These are phyloP conservation scores for Ciconia nigra DNA, from an alignment of 2,797 vertebrate species.

Conservation along the genomic window DNA sequence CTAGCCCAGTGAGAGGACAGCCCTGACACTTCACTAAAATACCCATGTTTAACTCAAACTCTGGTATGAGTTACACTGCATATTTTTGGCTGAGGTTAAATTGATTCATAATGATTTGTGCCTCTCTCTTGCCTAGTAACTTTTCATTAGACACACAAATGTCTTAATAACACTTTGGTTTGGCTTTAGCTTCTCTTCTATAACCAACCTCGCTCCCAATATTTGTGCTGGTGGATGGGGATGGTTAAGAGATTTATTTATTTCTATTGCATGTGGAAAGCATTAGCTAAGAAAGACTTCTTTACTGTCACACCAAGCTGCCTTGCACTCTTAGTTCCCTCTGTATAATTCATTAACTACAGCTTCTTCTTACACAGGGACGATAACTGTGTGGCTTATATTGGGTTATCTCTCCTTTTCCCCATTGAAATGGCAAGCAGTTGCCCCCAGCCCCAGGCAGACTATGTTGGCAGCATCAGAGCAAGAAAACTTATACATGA, in stretches of 20 bases:
- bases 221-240: background rate
- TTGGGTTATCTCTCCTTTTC: background rate
- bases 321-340: background rate
- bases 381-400: background rate
- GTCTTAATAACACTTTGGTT: constrained; percentile 62
- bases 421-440: background rate
- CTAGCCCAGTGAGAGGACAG: background rate
- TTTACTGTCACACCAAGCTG: background rate
- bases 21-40: background rate
- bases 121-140: constrained; percentile 62
- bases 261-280: background rate
- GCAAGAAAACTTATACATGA: background rate
- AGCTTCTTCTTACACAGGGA: background rate
- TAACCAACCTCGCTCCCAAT: background rate
- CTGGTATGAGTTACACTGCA: constrained; percentile 21
- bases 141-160: constrained; percentile 73
- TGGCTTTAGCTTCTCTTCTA: background rate
- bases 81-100: constrained; percentile 67
- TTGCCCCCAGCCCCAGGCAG: background rate
- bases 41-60: background rate
- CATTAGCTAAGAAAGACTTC: background rate
- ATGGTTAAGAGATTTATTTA: background rate
- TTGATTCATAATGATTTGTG: constrained; percentile 75
- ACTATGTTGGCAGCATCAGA: background rate
- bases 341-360: background rate